Evolutionary conservation across 2,113 vertebrate genomes (phyloP).

Genomic region (Heterotis niloticus): DNA sequence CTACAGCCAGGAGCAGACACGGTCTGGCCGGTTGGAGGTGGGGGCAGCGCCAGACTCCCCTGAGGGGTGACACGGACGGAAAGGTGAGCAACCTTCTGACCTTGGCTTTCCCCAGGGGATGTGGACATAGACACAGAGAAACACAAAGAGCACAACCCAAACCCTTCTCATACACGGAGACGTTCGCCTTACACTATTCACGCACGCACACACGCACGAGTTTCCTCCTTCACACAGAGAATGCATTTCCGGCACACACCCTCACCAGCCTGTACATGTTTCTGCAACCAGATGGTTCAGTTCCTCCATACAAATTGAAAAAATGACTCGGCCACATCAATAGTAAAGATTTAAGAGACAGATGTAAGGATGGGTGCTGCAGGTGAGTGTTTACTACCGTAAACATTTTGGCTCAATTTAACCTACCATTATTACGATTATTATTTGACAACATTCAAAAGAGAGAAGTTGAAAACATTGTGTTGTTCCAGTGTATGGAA

Average conservation of each 20-base stretch:
- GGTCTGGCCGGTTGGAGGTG: not conserved
- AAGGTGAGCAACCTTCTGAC: slow-evolving; percentile 7
- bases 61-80: not conserved
- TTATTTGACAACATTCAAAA: too few relatives aligned
- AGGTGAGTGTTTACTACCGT: not conserved
- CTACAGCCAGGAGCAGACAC: not conserved
- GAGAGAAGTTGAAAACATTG: too few relatives aligned
- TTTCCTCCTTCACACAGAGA: not conserved
- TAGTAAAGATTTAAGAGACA: not conserved
- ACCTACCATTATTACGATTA: not conserved
- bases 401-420: not conserved
- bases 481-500: not conserved
- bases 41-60: slow-evolving; percentile 4
- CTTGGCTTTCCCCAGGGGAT: not conserved
- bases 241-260: not conserved
- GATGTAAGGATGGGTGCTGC: not conserved
- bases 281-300: not conserved
- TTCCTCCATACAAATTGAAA: not conserved
- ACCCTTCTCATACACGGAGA: not conserved
- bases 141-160: not conserved
- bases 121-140: not conserved
- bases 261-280: not conserved
- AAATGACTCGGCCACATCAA: not conserved
- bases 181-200: too few relatives aligned
- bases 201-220: not conserved